Base-by-base conservation (phyloP, 2,113 vertebrate genomes). In the Loxodonta africana region DNA sequence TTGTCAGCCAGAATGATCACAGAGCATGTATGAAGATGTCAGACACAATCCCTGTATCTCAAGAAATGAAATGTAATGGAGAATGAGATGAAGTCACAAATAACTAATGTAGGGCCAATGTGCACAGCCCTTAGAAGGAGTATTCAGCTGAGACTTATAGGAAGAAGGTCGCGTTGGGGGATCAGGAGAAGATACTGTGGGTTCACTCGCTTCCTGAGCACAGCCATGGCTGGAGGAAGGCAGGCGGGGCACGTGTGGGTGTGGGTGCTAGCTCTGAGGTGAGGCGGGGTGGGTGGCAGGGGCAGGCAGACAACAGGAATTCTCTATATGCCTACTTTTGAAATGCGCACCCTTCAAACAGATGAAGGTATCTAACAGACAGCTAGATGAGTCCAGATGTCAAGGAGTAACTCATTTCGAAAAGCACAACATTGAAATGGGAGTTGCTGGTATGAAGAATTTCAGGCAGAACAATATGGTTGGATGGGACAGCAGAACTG, bases 191-290 rank as follows among this genome's bases (percentile, higher is more conserved):
- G n/a, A 37, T 51, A 4, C 20, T 0, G 1, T 25, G 46, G 44
- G 26, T 21, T 53, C 8, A 6, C 26, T 28, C 20, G 1, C 20
- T 17, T 26, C 2, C 17, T 4, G 21, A 25, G 37, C 30, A 30
- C 8, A 33, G 14, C 25, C 6, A 14, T 83, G 67, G 18, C n/a
- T 6, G 62, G 69, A 28, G 9, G 51, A 7, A 37, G 21, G 33
- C 53, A 9, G 10, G 28, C 23, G 0, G 37, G 17, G n/a, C 8
- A 0, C 48, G 8, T 10, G 1, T n/a, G 46, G 0, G 1, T 0
- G 5, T 7, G 0, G 46, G 46, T 10, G 5, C 23, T 53, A 9
- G 17, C 9, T 8, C 10, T 65, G 28, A 28, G 28, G 26, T 9
- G 53, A 53, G 37, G 37, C 25, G 46, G 21, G 15, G 15, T 0